Conservation (phyloP, 2,888 invertebrate genomes). For the Pterostichus madidus region DNA sequence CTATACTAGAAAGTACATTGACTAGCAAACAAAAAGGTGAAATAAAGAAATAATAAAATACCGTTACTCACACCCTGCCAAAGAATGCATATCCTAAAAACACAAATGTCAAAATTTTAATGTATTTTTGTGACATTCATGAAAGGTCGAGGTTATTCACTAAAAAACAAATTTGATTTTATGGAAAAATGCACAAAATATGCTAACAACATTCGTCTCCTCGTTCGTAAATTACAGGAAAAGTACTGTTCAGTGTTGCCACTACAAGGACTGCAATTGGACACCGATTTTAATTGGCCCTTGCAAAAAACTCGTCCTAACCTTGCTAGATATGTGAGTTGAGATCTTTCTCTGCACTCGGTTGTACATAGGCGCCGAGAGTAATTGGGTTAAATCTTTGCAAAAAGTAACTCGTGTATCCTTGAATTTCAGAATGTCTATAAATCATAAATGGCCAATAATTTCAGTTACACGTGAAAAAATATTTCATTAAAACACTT, state of each 20-base stretch:
- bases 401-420: constrained; percentile 33
- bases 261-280: constrained; percentile 35
- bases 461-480: constrained; percentile 24
- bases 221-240: constrained; percentile 26
- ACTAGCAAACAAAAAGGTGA: background rate
- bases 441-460: constrained; percentile 41
- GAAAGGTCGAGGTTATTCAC: constrained; percentile 25
- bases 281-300: constrained; percentile 41
- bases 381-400: constrained; percentile 43
- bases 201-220: constrained; percentile 9
- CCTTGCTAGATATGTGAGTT: constrained; percentile 32
- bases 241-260: background rate
- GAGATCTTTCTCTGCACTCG: constrained; percentile 15
- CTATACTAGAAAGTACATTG: constrained; percentile 11
- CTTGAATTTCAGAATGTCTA: constrained; percentile 23
- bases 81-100: constrained; percentile 37
- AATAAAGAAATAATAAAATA: constrained; percentile 8
- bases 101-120: constrained; percentile 51
- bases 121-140: constrained; percentile 26
- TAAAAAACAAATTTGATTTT: constrained; percentile 28
- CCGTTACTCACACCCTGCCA: constrained; percentile 34
- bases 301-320: constrained; percentile 50
- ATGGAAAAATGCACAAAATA: constrained; percentile 23
- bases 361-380: constrained; percentile 11
- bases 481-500: constrained; percentile 31